Evolutionary conservation across 1,140 invertebrate species (phyloP), one percentile per base, ranked within the genome.

Genomic region (Pollicipes pollicipes): DNA sequence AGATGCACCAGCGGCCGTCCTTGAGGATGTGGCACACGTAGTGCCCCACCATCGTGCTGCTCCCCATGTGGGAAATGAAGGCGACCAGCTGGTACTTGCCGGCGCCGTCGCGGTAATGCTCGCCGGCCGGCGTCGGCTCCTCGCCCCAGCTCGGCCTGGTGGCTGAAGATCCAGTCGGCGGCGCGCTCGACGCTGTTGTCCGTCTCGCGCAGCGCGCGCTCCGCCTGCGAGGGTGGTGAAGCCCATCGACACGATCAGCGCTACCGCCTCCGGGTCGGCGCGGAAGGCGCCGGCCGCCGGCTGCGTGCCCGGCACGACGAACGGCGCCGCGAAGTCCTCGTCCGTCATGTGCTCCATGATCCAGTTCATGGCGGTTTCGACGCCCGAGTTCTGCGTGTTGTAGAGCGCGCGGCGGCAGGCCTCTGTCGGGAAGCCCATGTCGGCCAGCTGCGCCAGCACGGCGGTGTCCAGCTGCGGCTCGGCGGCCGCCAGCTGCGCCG

Each of bases 41-140:
- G 82, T 99, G 97, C 0, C 97, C 97, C 71, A 95, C 93, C 84
- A 90, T 89, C 24, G 93, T 90, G 0, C 94, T 97, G 16, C 91
- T 90, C 63, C 97, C 97, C 94, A 99, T 98, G 80, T 99, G 97
- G 17, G 93, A 95, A 72, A 99, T 93, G 78, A 98, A 97, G 24
- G 89, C 96, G 21, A 91, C 83, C 70, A 99, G 81, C 79, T 88
- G 87, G 80, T 97, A 98, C 75, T 86, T 91, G 93, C 80, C 30
- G 82, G 82, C 77, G 32, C 68, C 30, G 66, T 45, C 29, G 27
- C 71, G 64, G 27, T 68, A 27, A n/a, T 29, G 29, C 66, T 31
- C 68, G 66, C 27, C 66, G 68, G 66, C 64, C 69, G 26, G 70
- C 66, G 27, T 72, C 71, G 32, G 74, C 35, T 66, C 64, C 2